phyloP scores from a whole-genome alignment of 2,797 vertebrate genomes.

The Darevskia mixta region DNA sequence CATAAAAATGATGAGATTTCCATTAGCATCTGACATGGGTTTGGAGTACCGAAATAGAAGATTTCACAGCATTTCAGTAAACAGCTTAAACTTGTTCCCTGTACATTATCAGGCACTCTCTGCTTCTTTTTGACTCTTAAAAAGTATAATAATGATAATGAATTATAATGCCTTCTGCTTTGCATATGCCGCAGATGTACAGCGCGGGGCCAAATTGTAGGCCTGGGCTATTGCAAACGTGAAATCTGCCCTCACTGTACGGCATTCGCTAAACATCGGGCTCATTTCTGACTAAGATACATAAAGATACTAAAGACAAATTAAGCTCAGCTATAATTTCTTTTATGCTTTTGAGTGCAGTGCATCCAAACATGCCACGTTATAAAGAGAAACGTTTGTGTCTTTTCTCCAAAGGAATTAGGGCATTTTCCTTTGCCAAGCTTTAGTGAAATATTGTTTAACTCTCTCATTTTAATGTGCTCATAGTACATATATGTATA shows the following conservation, averaged over 20 bases:
- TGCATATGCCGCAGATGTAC: slow-evolving; percentile 32
- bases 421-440: slow-evolving; percentile 18
- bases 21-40: slow-evolving; percentile 85
- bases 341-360: background rate
- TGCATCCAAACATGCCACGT: background rate
- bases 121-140: slow-evolving; percentile 74
- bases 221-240: slow-evolving; percentile 74
- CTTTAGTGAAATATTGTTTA: slow-evolving; percentile 33
- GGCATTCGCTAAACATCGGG: slow-evolving; percentile 74
- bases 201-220: slow-evolving; percentile 58
- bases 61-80: slow-evolving; percentile 78
- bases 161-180: slow-evolving; percentile 71
- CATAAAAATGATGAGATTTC: slow-evolving; percentile 80
- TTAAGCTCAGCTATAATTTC: background rate
- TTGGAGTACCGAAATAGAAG: slow-evolving; percentile 73
- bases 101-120: slow-evolving; percentile 52
- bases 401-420: background rate
- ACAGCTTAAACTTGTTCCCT: slow-evolving; percentile 74
- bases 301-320: background rate
- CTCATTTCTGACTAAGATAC: background rate
- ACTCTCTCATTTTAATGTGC: slow-evolving; percentile 11
- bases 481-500: slow-evolving; percentile 9
- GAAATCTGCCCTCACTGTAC: slow-evolving; percentile 64
- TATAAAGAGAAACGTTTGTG: background rate
- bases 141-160: slow-evolving; percentile 80